Conservation (phyloP, 2,113 vertebrate species). For the Epinephelus cyanopodus region DNA sequence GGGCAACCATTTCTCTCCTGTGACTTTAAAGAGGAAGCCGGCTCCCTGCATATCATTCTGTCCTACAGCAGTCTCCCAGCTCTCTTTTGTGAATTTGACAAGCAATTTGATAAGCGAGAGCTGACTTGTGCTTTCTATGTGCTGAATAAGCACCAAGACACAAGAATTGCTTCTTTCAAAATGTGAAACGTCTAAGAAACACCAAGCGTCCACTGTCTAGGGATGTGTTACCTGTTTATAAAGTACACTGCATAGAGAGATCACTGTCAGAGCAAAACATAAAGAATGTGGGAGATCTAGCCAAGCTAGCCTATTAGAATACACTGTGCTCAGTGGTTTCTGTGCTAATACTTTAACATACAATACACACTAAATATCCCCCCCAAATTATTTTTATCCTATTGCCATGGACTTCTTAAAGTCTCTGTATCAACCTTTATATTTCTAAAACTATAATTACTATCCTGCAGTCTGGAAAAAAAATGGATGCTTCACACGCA, state of each 20-base stretch:
- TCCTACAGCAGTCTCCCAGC: constrained; percentile 56
- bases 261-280: constrained; percentile 42
- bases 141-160: constrained; percentile 70
- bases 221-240: constrained; percentile 60
- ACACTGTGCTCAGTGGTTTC: not conserved
- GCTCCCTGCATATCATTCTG: constrained; percentile 44
- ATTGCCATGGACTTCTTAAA: no score
- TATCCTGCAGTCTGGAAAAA: no score
- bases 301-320: constrained; percentile 22
- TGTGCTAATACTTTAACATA: not conserved
- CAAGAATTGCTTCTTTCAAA: constrained; percentile 36
- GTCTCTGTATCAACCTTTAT: no score
- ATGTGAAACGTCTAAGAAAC: constrained; percentile 48
- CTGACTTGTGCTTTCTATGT: constrained; percentile 63
- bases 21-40: constrained; percentile 35
- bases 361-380: not conserved
- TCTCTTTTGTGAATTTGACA: constrained; percentile 71
- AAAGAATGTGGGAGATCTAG: not conserved
- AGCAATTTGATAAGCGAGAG: constrained; percentile 70
- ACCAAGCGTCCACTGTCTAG: constrained; percentile 24
- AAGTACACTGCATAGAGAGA: constrained; percentile 20
- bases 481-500: no score
- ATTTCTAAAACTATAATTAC: no score
- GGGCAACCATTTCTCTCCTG: constrained; percentile 27
- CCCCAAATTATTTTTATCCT: no score